Base-by-base conservation (phyloP, 2,113 vertebrate species). In the Merops nubicus region DNA sequence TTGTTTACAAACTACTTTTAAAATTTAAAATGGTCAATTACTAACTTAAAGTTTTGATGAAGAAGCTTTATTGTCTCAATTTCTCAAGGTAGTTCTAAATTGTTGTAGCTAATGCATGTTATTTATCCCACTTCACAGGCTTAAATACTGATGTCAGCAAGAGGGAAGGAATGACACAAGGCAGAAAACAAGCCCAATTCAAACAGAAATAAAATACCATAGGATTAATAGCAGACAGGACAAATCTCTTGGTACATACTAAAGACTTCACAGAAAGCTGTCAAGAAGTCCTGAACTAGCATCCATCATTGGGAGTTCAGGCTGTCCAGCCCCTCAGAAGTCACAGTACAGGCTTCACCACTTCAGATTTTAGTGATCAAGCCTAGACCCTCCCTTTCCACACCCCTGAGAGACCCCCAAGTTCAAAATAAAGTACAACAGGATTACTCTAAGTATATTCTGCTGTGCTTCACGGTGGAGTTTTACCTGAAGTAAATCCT, bases 401-500 rank as follows among this genome's bases (percentile, higher is more conserved):
- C n/a, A 36, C 8, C 9, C 36, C 67, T 13, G 38, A 85, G 25
- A 87, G 22, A 80, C 4, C 12, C 40, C 15, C 20, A 19, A 28
- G 45, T 31, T 38, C 12, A 82, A 85, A 69, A 10, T 15, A 38
- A 73, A 75, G 38, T 40, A 51, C 47, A 80, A 50, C 0, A 69
- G 31, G 34, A 25, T 87, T 76, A 79, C 14, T 54, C 17, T 25
- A 13, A 7, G 6, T 28, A 36, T 45, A 40, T 56, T 59, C 38
- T 76, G 26, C 28, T 57, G 21, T 50, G 42, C 70, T 80, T 68
- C 17, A 77, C 88, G 54, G 73, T 18, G 9, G 29, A 70, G 16
- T 29, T 82, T 97, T 96, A 98, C 98, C 98, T 97, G 85, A 64
- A 82, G 38, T 21, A 78, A 70, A 84, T 78, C 53, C 47, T 97